Evolutionary conservation across 2,888 invertebrate genomes (phyloP), one percentile per base, ranked within the genome.

Genomic region (Malthinus seriepunctatus): DNA sequence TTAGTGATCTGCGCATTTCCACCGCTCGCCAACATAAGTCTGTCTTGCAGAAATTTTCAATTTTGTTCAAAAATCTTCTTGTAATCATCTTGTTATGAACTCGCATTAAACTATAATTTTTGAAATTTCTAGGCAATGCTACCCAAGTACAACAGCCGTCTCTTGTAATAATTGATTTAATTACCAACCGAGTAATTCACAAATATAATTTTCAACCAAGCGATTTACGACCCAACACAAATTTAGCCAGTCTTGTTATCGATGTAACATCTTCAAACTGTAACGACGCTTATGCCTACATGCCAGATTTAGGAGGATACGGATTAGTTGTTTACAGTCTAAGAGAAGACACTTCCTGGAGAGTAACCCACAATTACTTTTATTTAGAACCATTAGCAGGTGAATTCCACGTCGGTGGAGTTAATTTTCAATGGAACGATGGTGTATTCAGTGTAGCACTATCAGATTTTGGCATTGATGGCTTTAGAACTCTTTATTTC

Each of bases 391-490:
- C 92, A 0, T 69, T 84, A 0, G 79, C 81, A 68, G 89, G 90
- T 0, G 86, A 88, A 65, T 83, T 88, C 53, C 80, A 82, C 47
- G 82, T 91, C 49, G 86, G 86, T 32, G 89, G 87, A 0, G 83
- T 88, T 66, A 77, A 80, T 0, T 93, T 91, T 79, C 87, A 88
- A 70, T 93, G 91, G 91, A 86, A 85, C 62, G 92, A 92, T 70
- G 91, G 91, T 0, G 81, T 92, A 8, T 91, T 92, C 76, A 90
- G 91, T 57, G 74, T 89, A 1, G 86, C 87, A 0, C 69, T 90
- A 9, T 84, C 86, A 0, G 81, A 83, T 0, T 71, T 77, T 0
- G 74, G 78, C 1, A 33, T 69, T 0, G 82, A 86, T 64, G 85
- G 86, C 9, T 84, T 80, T 68, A 83, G 86, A 49, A 82, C 82